Base-by-base conservation (phyloP, 2,888 invertebrate genomes). In the Masnerella sp. region DNA sequence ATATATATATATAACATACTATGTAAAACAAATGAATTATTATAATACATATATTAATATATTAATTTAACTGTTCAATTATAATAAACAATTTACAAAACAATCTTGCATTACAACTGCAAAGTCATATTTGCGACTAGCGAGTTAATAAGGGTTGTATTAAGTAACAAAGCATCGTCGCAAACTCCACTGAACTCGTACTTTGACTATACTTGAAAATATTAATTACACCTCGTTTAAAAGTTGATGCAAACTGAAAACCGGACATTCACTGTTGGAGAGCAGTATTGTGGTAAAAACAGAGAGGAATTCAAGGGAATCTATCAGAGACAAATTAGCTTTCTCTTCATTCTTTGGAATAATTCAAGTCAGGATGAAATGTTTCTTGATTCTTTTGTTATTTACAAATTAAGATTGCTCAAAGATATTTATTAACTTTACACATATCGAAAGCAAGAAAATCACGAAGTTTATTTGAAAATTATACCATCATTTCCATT, bases 161-260 rank as follows among this genome's bases (percentile, higher is more conserved):
- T 51, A 49, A 56, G 34, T 64, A 32, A 74, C 30, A 47, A 32
- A 64, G 65, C 69, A 18, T 65, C 38, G 65, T 69, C 62, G 61
- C 69, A 74, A 70, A 74, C 70, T 70, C 70, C 70, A 74, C 70
- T 74, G 74, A 74, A 74, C 70, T 74, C 74, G 74, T 74, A 74
- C 74, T 74, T 65, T 61, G 70, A 74, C 74, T 74, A 74, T 67
- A 65, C 51, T 74, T 56, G 43, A 70, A 56, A 74, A 54, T 70
- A 43, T 58, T 28, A 28, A 43, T 70, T 65, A 65, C 61, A 65
- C 34, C 38, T 49, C 61, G 38, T 64, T 65, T 52, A 30, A 56
- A 68, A 64, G 62, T 40, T 51, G 52, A 73, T 47, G 58, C 51
- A 7, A 73, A 73, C 49, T 40, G 22, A 73, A 73, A 73, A 68